phyloP scores from a whole-genome alignment of 2,113 vertebrate species.

The Bos taurus region ARS-UCD2.0 NC_037334.1:7191001-7191500 shows the following conservation, averaged over 20 bases:
- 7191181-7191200: background rate
- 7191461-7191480: background rate
- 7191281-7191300: background rate
- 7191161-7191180: background rate
- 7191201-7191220: background rate
- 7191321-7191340: background rate
- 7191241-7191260: background rate
- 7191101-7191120: background rate
- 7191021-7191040: background rate
- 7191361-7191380: background rate
- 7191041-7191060: background rate
- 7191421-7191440: background rate
- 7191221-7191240: background rate
- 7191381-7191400: background rate
- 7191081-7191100: background rate
- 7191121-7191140: background rate
- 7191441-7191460: background rate
- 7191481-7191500: background rate
- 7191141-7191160: background rate
- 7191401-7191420: background rate
- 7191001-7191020: background rate
- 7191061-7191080: background rate
- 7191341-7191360: background rate
- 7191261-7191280: background rate
- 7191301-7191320: background rate